Conservation (phyloP, 2,797 vertebrate species). For the Chaenodraco wilsoni region DNA sequence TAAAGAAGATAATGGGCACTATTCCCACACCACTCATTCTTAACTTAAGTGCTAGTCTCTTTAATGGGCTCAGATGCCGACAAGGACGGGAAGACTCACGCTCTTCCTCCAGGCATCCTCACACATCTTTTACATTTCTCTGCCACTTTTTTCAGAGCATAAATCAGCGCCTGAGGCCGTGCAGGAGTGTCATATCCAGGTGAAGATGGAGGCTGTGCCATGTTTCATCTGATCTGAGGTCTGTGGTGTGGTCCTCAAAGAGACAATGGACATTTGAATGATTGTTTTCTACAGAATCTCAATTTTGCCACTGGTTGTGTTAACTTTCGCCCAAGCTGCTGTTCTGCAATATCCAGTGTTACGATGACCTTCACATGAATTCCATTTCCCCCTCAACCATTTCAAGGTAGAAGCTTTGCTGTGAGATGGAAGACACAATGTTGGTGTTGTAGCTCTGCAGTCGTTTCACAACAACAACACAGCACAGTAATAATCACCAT, state of each 20-base stretch:
- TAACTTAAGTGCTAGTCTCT: constrained; percentile 26
- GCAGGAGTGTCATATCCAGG: constrained; percentile 64
- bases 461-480: constrained; percentile 46
- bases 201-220: constrained; percentile 62
- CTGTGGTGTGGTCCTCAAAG: constrained; percentile 38
- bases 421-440: constrained; percentile 22
- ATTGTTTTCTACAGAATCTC: not conserved
- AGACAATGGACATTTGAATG: constrained; percentile 10
- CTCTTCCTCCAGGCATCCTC: constrained; percentile 57
- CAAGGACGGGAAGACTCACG: constrained; percentile 19
- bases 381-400: constrained; percentile 33
- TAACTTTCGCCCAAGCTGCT: constrained; percentile 22
- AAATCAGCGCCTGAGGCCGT: constrained; percentile 58
- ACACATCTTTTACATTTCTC: constrained; percentile 67
- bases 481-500: constrained; percentile 43
- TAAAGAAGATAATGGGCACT: not conserved
- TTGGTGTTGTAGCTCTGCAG: constrained; percentile 29
- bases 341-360: constrained; percentile 8
- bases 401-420: constrained; percentile 42
- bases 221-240: constrained; percentile 47
- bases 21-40: constrained; percentile 36
- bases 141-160: constrained; percentile 53
- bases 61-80: constrained; percentile 41
- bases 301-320: constrained; percentile 1
- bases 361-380: constrained; percentile 60